Evolutionary conservation across 2,888 invertebrate genomes (phyloP).

Genomic region (Scaptomyza caliginosa): DNA sequence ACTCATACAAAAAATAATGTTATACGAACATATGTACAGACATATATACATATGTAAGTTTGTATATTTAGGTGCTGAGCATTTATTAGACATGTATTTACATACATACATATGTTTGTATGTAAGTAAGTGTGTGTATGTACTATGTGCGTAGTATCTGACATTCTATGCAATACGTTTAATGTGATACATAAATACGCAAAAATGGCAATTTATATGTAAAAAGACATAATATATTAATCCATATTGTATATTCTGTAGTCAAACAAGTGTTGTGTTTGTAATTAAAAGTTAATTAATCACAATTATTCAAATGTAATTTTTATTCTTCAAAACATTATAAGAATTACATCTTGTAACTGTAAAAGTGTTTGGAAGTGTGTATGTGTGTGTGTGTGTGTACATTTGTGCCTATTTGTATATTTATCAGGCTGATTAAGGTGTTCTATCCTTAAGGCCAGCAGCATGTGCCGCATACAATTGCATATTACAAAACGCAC

Average conservation of each 20-base stretch:
- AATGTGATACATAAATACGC: constrained; percentile 9
- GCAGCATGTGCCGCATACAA: background rate
- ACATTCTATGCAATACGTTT: constrained; percentile 7
- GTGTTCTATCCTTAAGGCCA: constrained; percentile 5
- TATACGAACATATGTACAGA: constrained; percentile 1
- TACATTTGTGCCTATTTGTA: no score
- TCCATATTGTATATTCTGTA: background rate
- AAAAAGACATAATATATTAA: background rate
- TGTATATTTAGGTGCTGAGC: background rate
- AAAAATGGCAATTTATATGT: constrained; percentile 2
- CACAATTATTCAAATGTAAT: background rate
- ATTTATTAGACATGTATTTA: constrained; percentile 5
- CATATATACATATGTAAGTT: background rate
- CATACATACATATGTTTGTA: background rate
- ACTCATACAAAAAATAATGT: background rate
- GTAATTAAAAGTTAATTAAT: background rate
- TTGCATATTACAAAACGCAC: background rate
- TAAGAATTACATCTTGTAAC: background rate
- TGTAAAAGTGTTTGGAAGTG: background rate
- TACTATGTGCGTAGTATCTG: constrained; percentile 3
- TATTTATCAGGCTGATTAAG: background rate
- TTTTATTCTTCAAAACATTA: background rate
- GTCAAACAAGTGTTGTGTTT: background rate
- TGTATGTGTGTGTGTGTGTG: background rate
- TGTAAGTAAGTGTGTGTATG: background rate